Conservation (phyloP, 2,888 invertebrate genomes). For the Sabatieria punctata region DNA sequence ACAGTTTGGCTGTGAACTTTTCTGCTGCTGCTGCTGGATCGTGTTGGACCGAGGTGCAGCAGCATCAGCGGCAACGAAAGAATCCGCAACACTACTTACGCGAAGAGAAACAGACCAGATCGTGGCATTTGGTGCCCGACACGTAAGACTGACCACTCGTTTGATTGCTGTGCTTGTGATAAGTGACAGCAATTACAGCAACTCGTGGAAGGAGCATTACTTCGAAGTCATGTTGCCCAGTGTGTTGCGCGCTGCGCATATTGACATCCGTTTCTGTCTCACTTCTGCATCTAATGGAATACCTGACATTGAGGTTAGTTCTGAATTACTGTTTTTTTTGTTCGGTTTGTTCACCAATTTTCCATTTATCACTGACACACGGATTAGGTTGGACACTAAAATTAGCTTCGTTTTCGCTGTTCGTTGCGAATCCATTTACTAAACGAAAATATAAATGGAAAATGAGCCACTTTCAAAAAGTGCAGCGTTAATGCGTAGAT, state of each 20-base stretch:
- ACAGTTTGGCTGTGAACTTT: slow-evolving; percentile 9
- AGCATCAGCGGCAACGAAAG: slow-evolving; percentile 68
- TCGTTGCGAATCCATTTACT: no score
- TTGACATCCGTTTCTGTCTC: slow-evolving; percentile 67
- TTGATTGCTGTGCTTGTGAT: not conserved
- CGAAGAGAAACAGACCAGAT: slow-evolving; percentile 36
- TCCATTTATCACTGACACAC: no score
- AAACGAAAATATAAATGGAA: no score
- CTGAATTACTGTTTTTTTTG: no score
- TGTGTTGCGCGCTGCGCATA: slow-evolving; percentile 58
- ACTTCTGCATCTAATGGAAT: slow-evolving; percentile 54
- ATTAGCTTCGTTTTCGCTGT: no score
- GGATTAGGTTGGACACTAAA: no score
- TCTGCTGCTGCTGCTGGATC: slow-evolving; percentile 75
- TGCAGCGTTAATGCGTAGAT: no score
- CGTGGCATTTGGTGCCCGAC: slow-evolving; percentile 8
- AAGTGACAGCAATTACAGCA: no score
- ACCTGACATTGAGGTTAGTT: slow-evolving; percentile 58
- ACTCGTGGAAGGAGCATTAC: slow-evolving; percentile 55
- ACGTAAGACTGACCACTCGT: slow-evolving; percentile 4
- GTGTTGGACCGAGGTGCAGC: slow-evolving; percentile 81
- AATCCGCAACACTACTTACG: slow-evolving; percentile 62
- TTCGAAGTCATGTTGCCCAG: slow-evolving; percentile 69
- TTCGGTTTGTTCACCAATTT: no score
- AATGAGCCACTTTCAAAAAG: no score